Evolutionary conservation across 1,140 invertebrate species (phyloP), one percentile per base, ranked within the genome.

Genomic region (Lithobius niger): DNA sequence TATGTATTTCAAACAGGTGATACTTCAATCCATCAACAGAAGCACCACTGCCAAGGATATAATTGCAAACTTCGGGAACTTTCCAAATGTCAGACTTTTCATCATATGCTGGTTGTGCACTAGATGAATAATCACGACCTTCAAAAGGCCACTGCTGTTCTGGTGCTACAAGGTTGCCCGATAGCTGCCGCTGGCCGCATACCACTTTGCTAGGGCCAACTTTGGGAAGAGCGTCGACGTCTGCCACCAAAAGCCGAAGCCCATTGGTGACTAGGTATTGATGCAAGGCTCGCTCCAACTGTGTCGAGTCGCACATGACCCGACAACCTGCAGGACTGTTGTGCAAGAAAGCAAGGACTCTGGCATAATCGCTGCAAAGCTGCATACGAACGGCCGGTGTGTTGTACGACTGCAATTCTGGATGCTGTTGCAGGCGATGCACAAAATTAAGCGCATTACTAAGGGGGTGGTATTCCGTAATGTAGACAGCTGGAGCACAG

Each of bases 71-170:
- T 57, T 69, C 62, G 3, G 76, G 70, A 36, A 73, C 67, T 67
- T 78, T 78, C 72, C 72, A 78, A 25, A 78, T 71, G 60, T 78
- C 76, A 19, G 69, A 69, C 62, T 76, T 77, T 57, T 78, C 75
- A 69, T 74, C 65, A 64, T 78, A 78, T 10, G 54, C 56, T 2
- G 61, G 62, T 73, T 73, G 71, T 36, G 60, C 48, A 1, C 49
- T 52, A 40, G 69, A 65, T 54, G 61, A 49, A 61, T 66, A 76
- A 0, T 59, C 49, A 27, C 55, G 52, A 27, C 64, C 58, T 18
- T 50, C 26, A 62, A 55, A 64, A 0, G 66, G 68, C 74, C 72
- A 76, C 18, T 62, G 45, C 58, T 77, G 76, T 63, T 77, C 76
- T n/a, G 75, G 76, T 45, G 76, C 75, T 6, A 74, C 67, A 69